Percentiles rank a stretch among this genome's conserved stretches.
Evolutionary conservation across 2,113 vertebrate species (phyloP).

Genomic region (Aepyceros melampus): DNA sequence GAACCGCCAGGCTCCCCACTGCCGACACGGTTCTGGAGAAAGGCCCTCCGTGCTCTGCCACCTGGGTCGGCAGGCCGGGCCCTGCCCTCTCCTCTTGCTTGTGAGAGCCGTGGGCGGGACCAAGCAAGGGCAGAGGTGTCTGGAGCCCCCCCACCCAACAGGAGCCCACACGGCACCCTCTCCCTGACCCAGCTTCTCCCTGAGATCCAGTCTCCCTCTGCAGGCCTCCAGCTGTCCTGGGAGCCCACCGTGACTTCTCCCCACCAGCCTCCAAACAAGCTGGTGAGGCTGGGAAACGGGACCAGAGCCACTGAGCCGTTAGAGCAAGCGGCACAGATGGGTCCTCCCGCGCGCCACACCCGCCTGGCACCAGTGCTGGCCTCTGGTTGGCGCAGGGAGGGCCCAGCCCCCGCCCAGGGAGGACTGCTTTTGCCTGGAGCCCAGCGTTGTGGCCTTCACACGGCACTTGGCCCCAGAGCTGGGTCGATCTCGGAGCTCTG

Average conservation of each 20-base stretch:
- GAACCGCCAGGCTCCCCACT: rapidly evolving
- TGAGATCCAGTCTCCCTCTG: background rate
- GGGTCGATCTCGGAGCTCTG: rapidly evolving
- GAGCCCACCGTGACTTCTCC: background rate
- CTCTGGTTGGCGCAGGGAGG: background rate
- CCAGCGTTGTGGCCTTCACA: rapidly evolving
- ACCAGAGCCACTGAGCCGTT: background rate
- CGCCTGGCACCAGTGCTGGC: rapidly evolving
- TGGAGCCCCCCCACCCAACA: background rate
- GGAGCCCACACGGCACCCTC: background rate
- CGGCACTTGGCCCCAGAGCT: background rate
- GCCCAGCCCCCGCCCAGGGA: background rate
- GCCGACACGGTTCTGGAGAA: background rate
- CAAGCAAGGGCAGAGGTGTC: background rate
- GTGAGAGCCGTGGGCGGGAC: background rate
- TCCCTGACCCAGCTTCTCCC: background rate
- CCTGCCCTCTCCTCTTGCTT: rapidly evolving
- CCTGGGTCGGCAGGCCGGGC: background rate
- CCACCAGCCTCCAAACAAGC: background rate
- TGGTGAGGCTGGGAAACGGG: background rate
- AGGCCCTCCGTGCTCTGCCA: background rate
- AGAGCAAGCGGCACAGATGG: rapidly evolving
- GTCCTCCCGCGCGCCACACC: rapidly evolving
- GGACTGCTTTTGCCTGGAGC: background rate
- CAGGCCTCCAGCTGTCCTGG: background rate